Evolutionary conservation across 2,797 vertebrate genomes (phyloP).

Genomic region (Falco rusticolus): DNA sequence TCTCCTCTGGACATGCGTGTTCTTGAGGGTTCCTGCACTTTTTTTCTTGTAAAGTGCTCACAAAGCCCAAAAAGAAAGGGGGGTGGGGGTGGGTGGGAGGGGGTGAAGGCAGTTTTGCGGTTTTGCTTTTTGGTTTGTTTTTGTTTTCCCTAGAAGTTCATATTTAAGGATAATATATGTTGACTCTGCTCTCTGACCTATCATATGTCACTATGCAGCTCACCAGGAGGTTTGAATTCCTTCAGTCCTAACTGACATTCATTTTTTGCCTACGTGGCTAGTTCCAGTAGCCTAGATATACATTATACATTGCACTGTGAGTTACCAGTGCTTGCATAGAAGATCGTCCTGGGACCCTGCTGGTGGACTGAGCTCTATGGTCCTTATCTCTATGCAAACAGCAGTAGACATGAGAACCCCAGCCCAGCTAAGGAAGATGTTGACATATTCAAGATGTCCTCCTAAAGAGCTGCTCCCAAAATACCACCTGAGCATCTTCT

Average conservation of each 20-base stretch:
- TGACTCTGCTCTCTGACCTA: not conserved
- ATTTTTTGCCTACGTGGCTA: not conserved
- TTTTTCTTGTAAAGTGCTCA: not conserved
- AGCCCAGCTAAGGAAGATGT: not conserved
- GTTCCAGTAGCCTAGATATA: not conserved
- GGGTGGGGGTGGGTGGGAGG: too few relatives aligned
- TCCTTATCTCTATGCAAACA: not conserved
- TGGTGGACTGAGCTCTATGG: not conserved
- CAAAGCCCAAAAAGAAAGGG: not conserved
- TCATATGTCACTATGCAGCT: not conserved
- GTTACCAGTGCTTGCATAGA: not conserved
- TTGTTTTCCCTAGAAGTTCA: not conserved
- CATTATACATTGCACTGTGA: not conserved
- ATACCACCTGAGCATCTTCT: not conserved
- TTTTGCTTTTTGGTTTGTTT: too few relatives aligned
- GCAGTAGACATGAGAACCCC: not conserved
- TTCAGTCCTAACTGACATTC: not conserved
- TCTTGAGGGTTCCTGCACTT: not conserved
- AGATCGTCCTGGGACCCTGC: not conserved
- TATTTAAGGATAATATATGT: not conserved
- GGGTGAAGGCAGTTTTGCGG: too few relatives aligned
- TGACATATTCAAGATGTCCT: not conserved
- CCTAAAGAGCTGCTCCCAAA: not conserved
- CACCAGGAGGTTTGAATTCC: not conserved
- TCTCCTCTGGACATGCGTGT: not conserved